phyloP scores from a whole-genome alignment of 2,113 vertebrate genomes.

The Oxyruncus cristatus region DNA sequence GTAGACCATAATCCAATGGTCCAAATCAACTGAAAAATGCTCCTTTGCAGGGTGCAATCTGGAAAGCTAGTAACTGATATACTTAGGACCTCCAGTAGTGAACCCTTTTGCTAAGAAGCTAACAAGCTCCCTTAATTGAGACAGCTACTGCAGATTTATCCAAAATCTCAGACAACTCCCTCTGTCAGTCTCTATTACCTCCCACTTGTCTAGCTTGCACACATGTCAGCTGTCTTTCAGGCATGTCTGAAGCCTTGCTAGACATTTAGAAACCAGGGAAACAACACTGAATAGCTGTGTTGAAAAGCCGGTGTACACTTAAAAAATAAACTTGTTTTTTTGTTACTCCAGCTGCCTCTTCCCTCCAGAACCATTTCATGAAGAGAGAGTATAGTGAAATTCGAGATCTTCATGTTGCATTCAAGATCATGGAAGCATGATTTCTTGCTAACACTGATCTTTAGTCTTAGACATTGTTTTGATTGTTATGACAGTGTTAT shows the following conservation, averaged over 20 bases:
- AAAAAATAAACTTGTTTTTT: not conserved
- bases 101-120: not conserved
- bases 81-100: not conserved
- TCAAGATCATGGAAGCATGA: not conserved
- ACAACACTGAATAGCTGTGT: not conserved
- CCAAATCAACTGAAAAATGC: not conserved
- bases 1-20: not conserved
- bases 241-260: not conserved
- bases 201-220: not conserved
- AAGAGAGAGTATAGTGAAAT: not conserved
- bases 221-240: not conserved
- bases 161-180: constrained; percentile 11
- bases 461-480: not conserved
- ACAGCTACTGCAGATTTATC: not conserved
- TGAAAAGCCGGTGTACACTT: not conserved
- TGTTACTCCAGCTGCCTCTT: not conserved
- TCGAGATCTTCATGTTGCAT: not conserved
- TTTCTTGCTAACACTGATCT: not conserved
- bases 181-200: not conserved
- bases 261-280: not conserved
- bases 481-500: not conserved
- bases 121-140: not conserved
- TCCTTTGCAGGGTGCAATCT: not conserved
- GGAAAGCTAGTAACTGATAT: not conserved
- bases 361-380: not conserved